These are phyloP conservation scores for Blastobasis lacticolella DNA, from an alignment of 2,888 invertebrate species.

Conservation along the genomic window DNA sequence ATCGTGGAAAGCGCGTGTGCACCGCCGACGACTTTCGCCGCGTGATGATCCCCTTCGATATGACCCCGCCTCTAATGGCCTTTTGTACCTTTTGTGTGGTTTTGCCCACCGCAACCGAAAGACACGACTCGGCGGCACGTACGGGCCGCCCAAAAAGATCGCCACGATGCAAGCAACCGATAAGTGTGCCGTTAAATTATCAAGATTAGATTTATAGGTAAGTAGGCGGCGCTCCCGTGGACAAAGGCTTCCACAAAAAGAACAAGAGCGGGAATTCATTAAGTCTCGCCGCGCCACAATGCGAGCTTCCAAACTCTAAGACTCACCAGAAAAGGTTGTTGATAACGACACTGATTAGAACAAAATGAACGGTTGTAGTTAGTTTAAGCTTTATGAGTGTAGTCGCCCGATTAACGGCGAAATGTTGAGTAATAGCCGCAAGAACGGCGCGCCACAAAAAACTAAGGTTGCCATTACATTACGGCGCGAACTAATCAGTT, in stretches of 20 bases:
- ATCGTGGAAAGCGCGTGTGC: conserved; percentile 1
- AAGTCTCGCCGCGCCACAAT: too few relatives aligned
- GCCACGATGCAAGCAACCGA: not conserved
- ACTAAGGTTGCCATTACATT: conserved; percentile 37
- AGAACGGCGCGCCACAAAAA: conserved; percentile 42
- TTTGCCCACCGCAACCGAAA: too few relatives aligned
- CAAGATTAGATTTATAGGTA: conserved; percentile 4
- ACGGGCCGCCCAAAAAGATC: not conserved
- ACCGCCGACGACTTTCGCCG: conserved; percentile 2
- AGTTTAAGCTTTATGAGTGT: conserved; percentile 1
- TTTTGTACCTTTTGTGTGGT: conserved; percentile 1
- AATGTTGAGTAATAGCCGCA: conserved; percentile 24
- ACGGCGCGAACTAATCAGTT: conserved; percentile 47
- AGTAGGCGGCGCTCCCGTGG: conserved; percentile 1
- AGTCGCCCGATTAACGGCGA: conserved; percentile 34
- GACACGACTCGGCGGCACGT: too few relatives aligned
- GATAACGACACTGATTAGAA: too few relatives aligned
- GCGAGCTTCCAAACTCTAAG: too few relatives aligned
- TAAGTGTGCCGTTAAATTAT: conserved; percentile 4
- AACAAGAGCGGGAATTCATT: too few relatives aligned
- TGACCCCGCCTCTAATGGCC: conserved; percentile 4
- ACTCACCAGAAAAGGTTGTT: too few relatives aligned
- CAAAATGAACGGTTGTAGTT: not conserved
- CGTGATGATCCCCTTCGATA: conserved; percentile 7
- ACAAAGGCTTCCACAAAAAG: conserved; percentile 1